Base-by-base conservation (phyloP, 2,113 vertebrate species). In the Diphyllodes magnificus region DNA sequence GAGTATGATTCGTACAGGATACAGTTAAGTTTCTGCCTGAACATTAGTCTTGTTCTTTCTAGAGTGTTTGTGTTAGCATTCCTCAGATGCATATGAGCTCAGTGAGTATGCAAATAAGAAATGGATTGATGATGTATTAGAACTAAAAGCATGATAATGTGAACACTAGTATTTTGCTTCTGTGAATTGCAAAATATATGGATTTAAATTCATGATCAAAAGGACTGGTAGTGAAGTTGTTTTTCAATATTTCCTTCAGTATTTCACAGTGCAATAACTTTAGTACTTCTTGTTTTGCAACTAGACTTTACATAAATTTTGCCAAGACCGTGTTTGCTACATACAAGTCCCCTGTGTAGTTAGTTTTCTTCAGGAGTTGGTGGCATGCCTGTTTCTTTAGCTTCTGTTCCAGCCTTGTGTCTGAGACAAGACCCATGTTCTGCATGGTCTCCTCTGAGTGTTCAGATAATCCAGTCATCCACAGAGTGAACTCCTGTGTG, bases 341-440 rank as follows among this genome's bases (percentile, higher is more conserved):
- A 7, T n/a, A 13, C 1, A 51, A 71, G 10, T 76, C 1, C 1
- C 24, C 14, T 16, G 15, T 50, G 30, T n/a, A 47, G 16, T 51
- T 50, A n/a, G 5, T n/a, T 4, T 49, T 39, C 44, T 53, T 65
- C 6, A 5, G 69, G 57, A 68, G 12, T 1, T 53, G 35, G 5
- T 64, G 54, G 2, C 54, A 24, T 35, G 15, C 7, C 12, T 57
- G 13, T 57, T 94, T 90, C 37, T 82, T 16, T 65, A 44, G 8
- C 25, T 83, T 71, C 39, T 35, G 4, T 79, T 44, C 31, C 56
- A 65, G 6, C 24, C 6, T 23, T 54, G 30, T 3, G 1, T 71
- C 59, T 2, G 4, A 40, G 40, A 71, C 9, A 0, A 75, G 30
- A 45, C 4, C 5, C 0, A 0, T 1, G 3, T 44, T 86, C 59